Evolutionary conservation across 2,888 invertebrate species (phyloP).

Genomic region (Lepas anatifera): DNA sequence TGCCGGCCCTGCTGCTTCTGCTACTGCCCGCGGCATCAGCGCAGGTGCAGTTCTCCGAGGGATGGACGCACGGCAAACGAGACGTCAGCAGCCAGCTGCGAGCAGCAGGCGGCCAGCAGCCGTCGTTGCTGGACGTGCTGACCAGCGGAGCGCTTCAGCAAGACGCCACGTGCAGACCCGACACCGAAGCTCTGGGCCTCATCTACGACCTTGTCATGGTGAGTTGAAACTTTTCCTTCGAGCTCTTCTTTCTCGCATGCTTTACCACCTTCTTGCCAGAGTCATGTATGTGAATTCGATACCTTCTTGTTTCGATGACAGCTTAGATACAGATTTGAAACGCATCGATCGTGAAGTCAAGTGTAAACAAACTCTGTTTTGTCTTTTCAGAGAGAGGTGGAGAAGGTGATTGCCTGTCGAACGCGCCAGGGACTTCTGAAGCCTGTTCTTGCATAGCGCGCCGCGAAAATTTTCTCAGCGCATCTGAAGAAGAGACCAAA

Average conservation of each 20-base stretch:
- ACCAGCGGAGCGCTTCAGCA: neutral
- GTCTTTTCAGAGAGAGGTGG: neutral
- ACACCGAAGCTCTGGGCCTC: constrained; percentile 2
- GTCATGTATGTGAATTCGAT: no score
- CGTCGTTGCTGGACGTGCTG: neutral
- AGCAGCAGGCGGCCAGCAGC: neutral
- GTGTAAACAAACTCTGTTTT: neutral
- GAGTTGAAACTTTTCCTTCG: neutral
- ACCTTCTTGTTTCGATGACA: no score
- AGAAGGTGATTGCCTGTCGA: neutral
- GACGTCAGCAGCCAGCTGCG: neutral
- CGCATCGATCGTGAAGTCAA: neutral
- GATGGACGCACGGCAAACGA: constrained; percentile 2
- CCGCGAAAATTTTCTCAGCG: no score
- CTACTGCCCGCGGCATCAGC: neutral
- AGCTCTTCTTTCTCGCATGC: neutral
- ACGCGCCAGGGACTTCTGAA: neutral
- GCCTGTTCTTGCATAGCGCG: neutral
- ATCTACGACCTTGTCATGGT: constrained; percentile 8
- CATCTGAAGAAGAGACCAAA: neutral
- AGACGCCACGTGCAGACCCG: neutral
- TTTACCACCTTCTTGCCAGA: neutral
- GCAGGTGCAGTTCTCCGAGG: constrained; percentile 1
- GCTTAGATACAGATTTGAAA: neutral
- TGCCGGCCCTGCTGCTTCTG: neutral